Evolutionary conservation across 2,797 vertebrate species (phyloP), one percentile per base, ranked within the genome.

Genomic region (Borostomias antarcticus): DNA sequence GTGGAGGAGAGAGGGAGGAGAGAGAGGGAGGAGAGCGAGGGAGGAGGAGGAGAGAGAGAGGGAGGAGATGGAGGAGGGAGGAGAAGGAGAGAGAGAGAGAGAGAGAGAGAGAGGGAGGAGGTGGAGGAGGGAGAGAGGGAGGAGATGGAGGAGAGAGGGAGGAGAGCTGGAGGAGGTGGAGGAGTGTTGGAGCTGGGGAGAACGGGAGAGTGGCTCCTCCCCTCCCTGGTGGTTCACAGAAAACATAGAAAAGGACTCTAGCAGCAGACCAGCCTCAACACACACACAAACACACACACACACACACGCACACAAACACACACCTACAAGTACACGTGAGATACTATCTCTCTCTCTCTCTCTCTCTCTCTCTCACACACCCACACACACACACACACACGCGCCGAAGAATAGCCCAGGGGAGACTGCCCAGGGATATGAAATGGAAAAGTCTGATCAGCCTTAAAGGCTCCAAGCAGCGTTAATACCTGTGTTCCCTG

Each of bases 201-300:
- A 51, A 33, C 59, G 15, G 33, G n/a, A 58, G 45, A 52, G 23
- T 40, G 62, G 32, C 35, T 28, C 19, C 26, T 0, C 25, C 47
- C 68, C 26, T 74, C 66, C 66, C 43, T 17, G 53, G 40, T 43
- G 40, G 40, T 17, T 17, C 30, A 45, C 2, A n/a, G 2, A 11
- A 29, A 29, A 65, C 32, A 35, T 19, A 51, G 66, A 52, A 63
- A 58, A 60, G 45, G 68, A 70, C 59, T 58, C 35, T 54, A 57
- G 60, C 58, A 26, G 29, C 56, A 58, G 25, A 10, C 7, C 17
- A 11, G 29, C 53, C 9, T 23, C 8, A 4, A 56, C 52, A 29
- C 52, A 56, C 52, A 29, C 52, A 56, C 52, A 56, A 4, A 29
- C 52, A 56, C 52, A 56, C 52, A 56, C 52, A 56, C 52, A 56